Base-by-base conservation (phyloP, 2,797 vertebrate genomes). In the Schizothorax lantsangensis region DNA sequence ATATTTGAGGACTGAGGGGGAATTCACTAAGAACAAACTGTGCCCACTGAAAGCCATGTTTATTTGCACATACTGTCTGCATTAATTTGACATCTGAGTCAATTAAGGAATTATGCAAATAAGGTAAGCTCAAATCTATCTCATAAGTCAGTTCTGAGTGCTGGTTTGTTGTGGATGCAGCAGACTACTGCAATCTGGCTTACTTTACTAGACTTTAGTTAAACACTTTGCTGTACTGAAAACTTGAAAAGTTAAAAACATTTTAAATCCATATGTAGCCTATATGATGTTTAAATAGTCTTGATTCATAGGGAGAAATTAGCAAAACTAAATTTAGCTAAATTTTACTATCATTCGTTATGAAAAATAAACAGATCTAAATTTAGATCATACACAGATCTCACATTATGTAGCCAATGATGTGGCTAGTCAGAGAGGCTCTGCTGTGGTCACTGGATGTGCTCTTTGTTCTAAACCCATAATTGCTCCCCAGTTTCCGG, bases 401-500 rank as follows among this genome's bases (percentile, higher is more conserved):
- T 74, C 38, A 64, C 9, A 57, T 75, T 12, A 40, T 71, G n/a
- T 7, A 30, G 47, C 23, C 43, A 23, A n/a, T 1, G 14, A 23
- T n/a, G 40, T 57, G 52, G 83, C 62, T 49, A 36, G 81, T 78
- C 81, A 30, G 77, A 49, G 26, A 77, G 72, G 40, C 64, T 38
- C 78, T 86, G 6, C 40, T 45, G 64, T 79, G 54, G 62, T 74
- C 79, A 86, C 36, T 82, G 23, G 49, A 54, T 62, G 2, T 26
- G 3, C 38, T 81, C 85, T 77, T 80, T 74, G 10, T 87, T 64
- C 59, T 73, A 80, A 83, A 79, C 86, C 80, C 62, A 33, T 86
- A 88, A 90, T 87, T 85, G 78, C 47, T 49, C 64, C 75, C 47
- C 85, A 45, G 26, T 88, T 88, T 89, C 85, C 78, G 84, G 52